phyloP scores from a whole-genome alignment of 2,888 invertebrate species.

The Pollenia griseotomentosa region DNA sequence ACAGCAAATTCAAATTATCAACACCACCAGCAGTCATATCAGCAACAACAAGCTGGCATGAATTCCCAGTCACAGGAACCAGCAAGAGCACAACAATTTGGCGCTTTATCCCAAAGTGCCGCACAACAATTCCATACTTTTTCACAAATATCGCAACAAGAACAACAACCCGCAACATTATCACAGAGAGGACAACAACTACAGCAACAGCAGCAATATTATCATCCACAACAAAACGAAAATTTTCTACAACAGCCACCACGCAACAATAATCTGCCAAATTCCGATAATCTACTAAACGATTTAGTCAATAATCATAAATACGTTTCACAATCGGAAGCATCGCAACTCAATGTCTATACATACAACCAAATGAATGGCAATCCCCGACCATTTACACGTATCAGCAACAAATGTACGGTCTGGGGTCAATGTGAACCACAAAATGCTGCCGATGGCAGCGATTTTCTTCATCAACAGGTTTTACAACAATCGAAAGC shows the following conservation, averaged over 20 bases:
- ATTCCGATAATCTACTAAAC: conserved; percentile 34
- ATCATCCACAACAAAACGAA: conserved; percentile 55
- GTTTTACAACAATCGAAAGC: conserved; percentile 75
- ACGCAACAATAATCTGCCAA: conserved; percentile 57
- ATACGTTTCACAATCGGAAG: conserved; percentile 77
- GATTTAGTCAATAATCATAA: conserved; percentile 59
- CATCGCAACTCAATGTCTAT: conserved; percentile 76
- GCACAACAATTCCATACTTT: conserved; percentile 9
- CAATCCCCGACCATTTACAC: conserved; percentile 72
- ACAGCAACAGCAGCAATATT: conserved; percentile 17
- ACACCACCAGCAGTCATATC: conserved; percentile 23
- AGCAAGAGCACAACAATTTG: background rate
- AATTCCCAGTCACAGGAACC: background rate
- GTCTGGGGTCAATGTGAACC: conserved; percentile 77
- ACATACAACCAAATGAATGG: conserved; percentile 76
- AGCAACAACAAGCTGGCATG: background rate
- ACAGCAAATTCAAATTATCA: background rate
- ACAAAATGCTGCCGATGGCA: conserved; percentile 49
- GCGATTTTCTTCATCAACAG: conserved; percentile 76
- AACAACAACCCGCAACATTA: background rate
- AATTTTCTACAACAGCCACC: conserved; percentile 31
- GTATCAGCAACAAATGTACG: conserved; percentile 77
- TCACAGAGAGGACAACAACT: background rate
- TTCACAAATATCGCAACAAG: background rate
- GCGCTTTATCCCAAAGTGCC: background rate